These are phyloP conservation scores for Ceratitis capitata DNA, from an alignment of 1,140 invertebrate species.

Conservation along the genomic window DNA sequence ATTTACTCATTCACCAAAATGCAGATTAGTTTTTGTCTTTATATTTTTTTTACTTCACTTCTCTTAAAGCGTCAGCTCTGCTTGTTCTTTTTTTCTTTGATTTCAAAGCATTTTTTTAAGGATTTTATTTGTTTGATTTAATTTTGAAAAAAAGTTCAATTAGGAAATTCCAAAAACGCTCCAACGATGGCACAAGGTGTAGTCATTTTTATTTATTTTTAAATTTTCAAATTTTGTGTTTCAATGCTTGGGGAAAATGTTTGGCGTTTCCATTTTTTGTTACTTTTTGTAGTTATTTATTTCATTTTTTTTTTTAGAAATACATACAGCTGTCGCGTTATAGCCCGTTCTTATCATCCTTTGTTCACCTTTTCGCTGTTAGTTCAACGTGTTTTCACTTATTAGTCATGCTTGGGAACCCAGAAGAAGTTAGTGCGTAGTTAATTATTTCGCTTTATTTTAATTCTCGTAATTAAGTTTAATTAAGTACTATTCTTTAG, in stretches of 20 bases:
- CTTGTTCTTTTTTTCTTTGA: background rate
- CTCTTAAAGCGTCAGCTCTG: background rate
- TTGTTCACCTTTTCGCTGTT: background rate
- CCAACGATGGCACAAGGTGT: background rate
- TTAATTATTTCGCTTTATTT: background rate
- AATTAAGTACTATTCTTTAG: constrained; percentile 39
- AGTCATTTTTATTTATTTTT: too few relatives aligned
- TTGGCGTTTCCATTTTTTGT: background rate
- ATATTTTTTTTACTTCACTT: background rate
- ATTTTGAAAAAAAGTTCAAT: background rate
- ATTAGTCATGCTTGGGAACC: background rate
- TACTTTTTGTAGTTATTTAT: background rate
- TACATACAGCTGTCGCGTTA: background rate
- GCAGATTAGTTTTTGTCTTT: background rate
- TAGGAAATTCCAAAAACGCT: background rate
- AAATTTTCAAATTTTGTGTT: background rate
- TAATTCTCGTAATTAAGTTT: constrained; percentile 34
- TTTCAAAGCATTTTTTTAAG: background rate
- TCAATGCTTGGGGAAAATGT: background rate
- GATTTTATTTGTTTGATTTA: background rate
- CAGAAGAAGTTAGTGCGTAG: background rate
- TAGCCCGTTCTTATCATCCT: background rate
- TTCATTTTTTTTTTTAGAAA: background rate
- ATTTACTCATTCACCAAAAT: constrained; percentile 10
- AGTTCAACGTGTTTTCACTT: background rate